Conservation (phyloP, 2,113 vertebrate genomes). For the Otolemur garnettii region DNA sequence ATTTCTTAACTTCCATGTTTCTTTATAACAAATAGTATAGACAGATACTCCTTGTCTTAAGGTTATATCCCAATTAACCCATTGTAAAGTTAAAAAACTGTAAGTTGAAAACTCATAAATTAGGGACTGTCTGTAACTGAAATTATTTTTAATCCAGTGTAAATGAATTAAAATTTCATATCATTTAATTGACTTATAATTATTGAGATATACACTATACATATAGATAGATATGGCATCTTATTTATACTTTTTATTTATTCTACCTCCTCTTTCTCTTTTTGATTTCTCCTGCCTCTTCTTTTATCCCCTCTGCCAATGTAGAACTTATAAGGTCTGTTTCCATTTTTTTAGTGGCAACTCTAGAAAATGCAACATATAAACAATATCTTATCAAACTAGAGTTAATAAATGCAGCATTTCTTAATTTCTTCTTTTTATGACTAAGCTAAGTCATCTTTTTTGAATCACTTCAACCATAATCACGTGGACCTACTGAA, state of each 20-base stretch:
- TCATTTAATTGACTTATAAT: not conserved
- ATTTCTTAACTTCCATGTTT: constrained; percentile 40
- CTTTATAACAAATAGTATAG: constrained; percentile 12
- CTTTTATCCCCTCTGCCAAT: not conserved
- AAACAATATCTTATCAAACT: not conserved
- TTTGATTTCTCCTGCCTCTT: constrained; percentile 6
- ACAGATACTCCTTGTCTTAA: not conserved
- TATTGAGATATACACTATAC: not conserved
- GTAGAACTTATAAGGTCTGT: not conserved
- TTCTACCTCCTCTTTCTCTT: not conserved
- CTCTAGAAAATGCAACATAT: not conserved
- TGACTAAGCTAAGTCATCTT: not conserved
- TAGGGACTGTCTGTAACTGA: not conserved
- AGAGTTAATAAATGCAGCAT: not conserved
- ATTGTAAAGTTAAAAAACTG: not conserved
- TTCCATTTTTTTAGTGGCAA: not conserved
- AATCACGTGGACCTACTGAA: not conserved
- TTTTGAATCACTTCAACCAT: constrained; percentile 6
- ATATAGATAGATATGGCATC: not conserved
- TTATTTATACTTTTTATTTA: constrained; percentile 25
- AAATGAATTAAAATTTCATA: not conserved
- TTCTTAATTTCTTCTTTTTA: constrained; percentile 27
- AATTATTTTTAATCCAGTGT: not conserved
- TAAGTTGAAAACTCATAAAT: not conserved
- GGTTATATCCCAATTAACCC: not conserved